phyloP scores from a whole-genome alignment of 1,140 invertebrate species.

The Drosophila sechellia region DNA sequence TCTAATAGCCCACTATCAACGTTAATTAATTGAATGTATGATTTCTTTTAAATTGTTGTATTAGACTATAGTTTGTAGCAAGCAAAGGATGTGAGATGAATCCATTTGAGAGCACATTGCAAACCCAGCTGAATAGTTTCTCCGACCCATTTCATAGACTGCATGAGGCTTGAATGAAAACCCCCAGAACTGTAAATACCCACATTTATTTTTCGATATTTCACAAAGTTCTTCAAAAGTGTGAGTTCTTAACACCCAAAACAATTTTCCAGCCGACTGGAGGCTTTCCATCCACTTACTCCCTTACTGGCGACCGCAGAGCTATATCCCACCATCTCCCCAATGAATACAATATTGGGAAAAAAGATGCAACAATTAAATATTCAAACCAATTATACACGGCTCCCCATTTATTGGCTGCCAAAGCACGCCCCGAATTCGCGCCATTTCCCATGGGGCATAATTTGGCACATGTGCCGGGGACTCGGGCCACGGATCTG shows the following conservation, averaged over 20 bases:
- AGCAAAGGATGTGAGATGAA: no score
- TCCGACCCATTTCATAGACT: not conserved
- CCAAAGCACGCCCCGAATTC: slow-evolving; percentile 50
- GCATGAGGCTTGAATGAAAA: slow-evolving; percentile 20
- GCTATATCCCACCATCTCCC: slow-evolving; percentile 4
- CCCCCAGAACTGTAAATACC: slow-evolving; percentile 21
- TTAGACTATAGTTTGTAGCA: not conserved
- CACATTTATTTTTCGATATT: slow-evolving; percentile 12
- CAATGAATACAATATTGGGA: slow-evolving; percentile 30
- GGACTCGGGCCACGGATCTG: not conserved
- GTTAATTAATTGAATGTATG: not conserved
- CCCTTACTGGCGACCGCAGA: not conserved
- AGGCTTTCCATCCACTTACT: not conserved
- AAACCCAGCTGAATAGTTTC: not conserved
- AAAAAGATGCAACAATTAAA: slow-evolving; percentile 48
- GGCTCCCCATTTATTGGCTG: slow-evolving; percentile 46
- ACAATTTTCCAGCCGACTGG: not conserved
- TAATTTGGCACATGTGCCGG: slow-evolving; percentile 42
- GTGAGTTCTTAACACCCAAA: not conserved
- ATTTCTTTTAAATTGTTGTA: not conserved
- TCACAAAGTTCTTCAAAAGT: not conserved
- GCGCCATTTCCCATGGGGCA: slow-evolving; percentile 47
- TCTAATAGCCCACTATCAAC: not conserved
- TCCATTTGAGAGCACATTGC: not conserved
- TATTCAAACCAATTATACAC: slow-evolving; percentile 69